Evolutionary conservation across 2,797 vertebrate genomes (phyloP), one percentile per base, ranked within the genome.

Genomic region (Champsocephalus esox): DNA sequence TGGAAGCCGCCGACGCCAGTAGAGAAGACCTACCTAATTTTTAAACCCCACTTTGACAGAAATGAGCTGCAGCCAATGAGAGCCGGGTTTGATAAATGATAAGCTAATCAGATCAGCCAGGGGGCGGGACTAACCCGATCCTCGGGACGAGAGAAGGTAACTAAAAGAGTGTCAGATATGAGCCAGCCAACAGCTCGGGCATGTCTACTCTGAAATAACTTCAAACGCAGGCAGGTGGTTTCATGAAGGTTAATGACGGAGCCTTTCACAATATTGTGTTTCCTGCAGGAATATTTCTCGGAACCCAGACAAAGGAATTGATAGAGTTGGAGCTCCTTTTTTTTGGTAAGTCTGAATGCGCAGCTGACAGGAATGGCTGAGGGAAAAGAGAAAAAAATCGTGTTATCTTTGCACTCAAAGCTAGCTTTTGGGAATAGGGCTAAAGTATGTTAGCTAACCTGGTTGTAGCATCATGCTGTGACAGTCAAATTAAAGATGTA

Each of bases 1-100:
- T 93, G 94, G 92, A 91, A 95, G 89, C 93, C 90, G 87, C 92
- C 89, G 92, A 94, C 93, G 93, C 94, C 89, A 77, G 82, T 46
- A 62, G 70, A 77, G 14, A 60, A 56, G 87, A 87, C 85, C 92
- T 92, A 93, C 89, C 92, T 87, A 91, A 73, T 0, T 72, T 59
- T 63, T 65, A 87, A 79, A 38, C 56, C 43, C 46, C 44, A 21
- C 17, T 56, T 16, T 92, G 90, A 95, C 54, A 1, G 93, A 93
- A 55, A 48, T 13, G 54, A 11, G 19, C 9, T 0, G 0, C 14
- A 80, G 73, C 95, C 94, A 95, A 94, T 95, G 49, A 83, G n/a
- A 67, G 75, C 8, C 2, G 2, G 55, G 0, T 9, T 52, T 0
- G 12, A 12, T 9, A 45, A 65, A 73, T 64, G 1, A 55, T 21